Evolutionary conservation across 2,888 invertebrate species (phyloP), one percentile per base, ranked within the genome.

Genomic region (Neoitamus cyanurus): DNA sequence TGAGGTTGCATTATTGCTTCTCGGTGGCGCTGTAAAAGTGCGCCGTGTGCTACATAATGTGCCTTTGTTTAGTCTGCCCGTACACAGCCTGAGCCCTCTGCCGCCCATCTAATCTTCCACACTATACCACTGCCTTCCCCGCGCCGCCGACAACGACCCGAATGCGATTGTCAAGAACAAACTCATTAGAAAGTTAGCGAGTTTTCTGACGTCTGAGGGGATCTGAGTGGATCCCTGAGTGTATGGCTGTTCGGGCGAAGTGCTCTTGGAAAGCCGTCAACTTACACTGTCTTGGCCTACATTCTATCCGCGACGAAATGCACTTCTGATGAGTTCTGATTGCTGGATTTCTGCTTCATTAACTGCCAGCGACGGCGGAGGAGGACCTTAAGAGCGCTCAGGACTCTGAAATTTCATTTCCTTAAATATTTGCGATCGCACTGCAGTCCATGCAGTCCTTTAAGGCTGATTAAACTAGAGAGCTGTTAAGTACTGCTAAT

Each of bases 171-270:
- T 80, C 48, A 80, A 80, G 78, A 48, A 80, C 78, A 80, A 80
- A 80, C 78, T 80, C 78, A 80, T 80, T 80, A 80, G 78, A 58
- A 80, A 80, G 78, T 80, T 80, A 58, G 58, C 78, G 31, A 58
- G 30, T 34, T 25, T 78, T 48, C 78, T 80, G 78, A 48, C 58
- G 78, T 48, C 58, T 80, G 34, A 28, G 58, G n/a, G 34, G 48
- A 58, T 58, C 58, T 58, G 9, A 58, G 58, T 20, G 25, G 20
- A 7, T 58, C 58, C 34, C 20, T 58, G 3, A 58, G 58, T 58
- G 9, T 58, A 15, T 48, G 13, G 58, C 20, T 58, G 58, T 20
- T 42, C 34, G n/a, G n/a, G 25, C 46, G 46, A 25, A 46, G 46
- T 30, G n/a, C 46, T 46, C 46, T 30, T 11, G 25, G 4, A 36